Conservation (phyloP, 2,888 invertebrate species). For the Drosophila birchii region DNA sequence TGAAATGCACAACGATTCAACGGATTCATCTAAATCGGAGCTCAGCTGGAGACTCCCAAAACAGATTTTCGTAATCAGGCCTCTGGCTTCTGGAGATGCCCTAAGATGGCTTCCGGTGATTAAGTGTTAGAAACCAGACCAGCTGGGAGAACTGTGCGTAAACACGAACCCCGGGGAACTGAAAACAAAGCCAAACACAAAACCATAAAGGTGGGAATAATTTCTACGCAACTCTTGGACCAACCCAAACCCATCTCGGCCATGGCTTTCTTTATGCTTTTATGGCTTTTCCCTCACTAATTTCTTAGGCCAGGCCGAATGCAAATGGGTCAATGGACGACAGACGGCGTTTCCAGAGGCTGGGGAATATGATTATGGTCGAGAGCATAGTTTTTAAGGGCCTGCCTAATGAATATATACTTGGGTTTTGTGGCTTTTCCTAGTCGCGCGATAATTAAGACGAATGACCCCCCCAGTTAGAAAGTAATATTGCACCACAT, state of each 20-base stretch:
- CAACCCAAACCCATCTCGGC: constrained; percentile 13
- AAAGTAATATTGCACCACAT: constrained; percentile 78
- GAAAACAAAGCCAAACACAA: constrained; percentile 40
- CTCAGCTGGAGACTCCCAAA: constrained; percentile 55
- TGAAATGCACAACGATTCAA: constrained; percentile 51
- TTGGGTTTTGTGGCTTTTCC: constrained; percentile 58
- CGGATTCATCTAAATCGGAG: constrained; percentile 54
- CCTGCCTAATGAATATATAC: constrained; percentile 69
- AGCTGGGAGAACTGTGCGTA: constrained; percentile 33
- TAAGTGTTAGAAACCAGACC: constrained; percentile 59
- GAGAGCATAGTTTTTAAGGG: constrained; percentile 56
- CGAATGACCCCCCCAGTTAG: constrained; percentile 77
- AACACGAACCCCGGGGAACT: constrained; percentile 25
- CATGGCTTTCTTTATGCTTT: constrained; percentile 61
- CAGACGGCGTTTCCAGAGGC: constrained; percentile 58
- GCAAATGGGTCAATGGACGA: constrained; percentile 69
- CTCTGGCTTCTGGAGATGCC: constrained; percentile 55
- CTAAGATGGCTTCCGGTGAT: constrained; percentile 76
- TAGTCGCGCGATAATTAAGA: constrained; percentile 77
- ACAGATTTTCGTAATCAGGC: constrained; percentile 65
- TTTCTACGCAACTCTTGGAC: constrained; percentile 56
- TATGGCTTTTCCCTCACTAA: constrained; percentile 42
- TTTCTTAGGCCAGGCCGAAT: constrained; percentile 53
- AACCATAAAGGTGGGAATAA: constrained; percentile 72
- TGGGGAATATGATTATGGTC: constrained; percentile 56